Base-by-base conservation (phyloP, 2,888 invertebrate genomes). In the Nipponacmea schrenckii region DNA sequence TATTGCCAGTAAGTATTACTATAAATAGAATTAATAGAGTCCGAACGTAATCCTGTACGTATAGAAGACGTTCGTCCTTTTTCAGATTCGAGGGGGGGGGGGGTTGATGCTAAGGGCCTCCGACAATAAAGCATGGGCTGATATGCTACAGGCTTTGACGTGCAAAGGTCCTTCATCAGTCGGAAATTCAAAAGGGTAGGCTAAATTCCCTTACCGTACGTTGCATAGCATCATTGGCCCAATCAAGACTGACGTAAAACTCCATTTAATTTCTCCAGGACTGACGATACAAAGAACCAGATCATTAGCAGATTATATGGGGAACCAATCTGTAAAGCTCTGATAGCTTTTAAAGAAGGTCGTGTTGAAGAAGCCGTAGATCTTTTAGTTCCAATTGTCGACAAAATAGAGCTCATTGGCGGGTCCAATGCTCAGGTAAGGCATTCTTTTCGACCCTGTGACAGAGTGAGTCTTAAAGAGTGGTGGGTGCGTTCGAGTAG, bases 351-450 rank as follows among this genome's bases (percentile, higher is more conserved):
- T 79, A 83, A 86, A 62, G 82, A 85, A 10, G 86, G 83, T 14
- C 80, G 88, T 66, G 90, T 80, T 75, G 84, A 76, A 15, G 76
- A 80, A 39, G 86, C 86, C 20, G 86, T 86, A 8, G 85, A 88
- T 24, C 72, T 87, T 1, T 72, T 90, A 31, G 77, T 83, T 62
- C 88, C 89, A 8, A 73, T 89, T 14, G 75, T 87, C 62, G 87
- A 89, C 72, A 78, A 87, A 26, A 75, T 90, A 8, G 70, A 85
- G 26, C 76, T 74, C 24, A 86, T 90, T 68, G 90, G 90, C 8
- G 90, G 90, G 31, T 90, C 89, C 74, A 83, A 90, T 79, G 90
- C 90, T n/a, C 90, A 90, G 86, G 89, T 89, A 69, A 2, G 67
- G 4, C 3, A 26, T 24, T 2, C n/a, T n/a, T n/a, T n/a, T 39